phyloP scores from a whole-genome alignment of 2,113 vertebrate genomes.

The Brachyistius frenatus region DNA sequence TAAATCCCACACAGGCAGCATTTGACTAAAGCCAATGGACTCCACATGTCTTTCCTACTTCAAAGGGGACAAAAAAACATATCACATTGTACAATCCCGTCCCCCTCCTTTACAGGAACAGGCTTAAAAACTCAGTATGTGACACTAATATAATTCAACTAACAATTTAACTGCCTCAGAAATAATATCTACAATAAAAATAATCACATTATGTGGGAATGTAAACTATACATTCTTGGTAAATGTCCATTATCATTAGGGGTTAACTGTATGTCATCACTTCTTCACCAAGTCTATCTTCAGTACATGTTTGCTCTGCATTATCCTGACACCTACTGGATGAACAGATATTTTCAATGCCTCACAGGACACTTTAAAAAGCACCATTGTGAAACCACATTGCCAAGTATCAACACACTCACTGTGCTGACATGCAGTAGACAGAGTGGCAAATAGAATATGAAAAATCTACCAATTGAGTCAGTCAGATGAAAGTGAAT shows the following conservation, averaged over 20 bases:
- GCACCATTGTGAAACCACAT: background rate
- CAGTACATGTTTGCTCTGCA: constrained; percentile 38
- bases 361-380: background rate
- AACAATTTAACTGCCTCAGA: background rate
- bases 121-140: constrained; percentile 9
- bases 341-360: background rate
- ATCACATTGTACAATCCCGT: constrained; percentile 38
- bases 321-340: constrained; percentile 74
- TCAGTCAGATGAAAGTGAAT: background rate
- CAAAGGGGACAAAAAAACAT: constrained; percentile 47
- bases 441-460: constrained; percentile 12
- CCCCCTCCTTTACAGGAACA: constrained; percentile 17
- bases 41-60: constrained; percentile 70
- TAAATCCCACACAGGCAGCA: constrained; percentile 69
- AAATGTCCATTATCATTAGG: background rate
- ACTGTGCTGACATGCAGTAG: background rate
- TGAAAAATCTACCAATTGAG: background rate
- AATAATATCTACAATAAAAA: constrained; percentile 8
- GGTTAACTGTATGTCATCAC: background rate
- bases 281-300: background rate
- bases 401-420: background rate
- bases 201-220: background rate
- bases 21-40: constrained; percentile 62
- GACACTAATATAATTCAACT: background rate
- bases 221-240: background rate